Base-by-base conservation (phyloP, 2,797 vertebrate genomes). In the Spheniscus humboldti region DNA sequence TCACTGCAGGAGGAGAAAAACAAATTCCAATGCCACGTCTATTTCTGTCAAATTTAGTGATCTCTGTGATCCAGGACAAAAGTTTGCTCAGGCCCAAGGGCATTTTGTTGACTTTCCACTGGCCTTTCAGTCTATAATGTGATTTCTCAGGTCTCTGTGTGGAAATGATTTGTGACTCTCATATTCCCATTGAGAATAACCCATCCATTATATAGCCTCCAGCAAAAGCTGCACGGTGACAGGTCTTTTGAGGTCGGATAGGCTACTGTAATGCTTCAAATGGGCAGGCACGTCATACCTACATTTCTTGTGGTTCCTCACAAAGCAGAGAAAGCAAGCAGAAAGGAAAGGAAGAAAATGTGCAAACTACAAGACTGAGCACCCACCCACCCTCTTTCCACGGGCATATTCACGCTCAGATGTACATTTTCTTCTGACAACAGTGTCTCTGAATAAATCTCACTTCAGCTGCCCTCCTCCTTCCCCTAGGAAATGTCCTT, bases 161-260 rank as follows among this genome's bases (percentile, higher is more conserved):
- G 60, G 50, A 81, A 94, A 91, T 94, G 53, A 92, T 94, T 85
- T 76, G 18, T 90, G 90, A 88, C 35, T 95, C 35, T 57, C 73
- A 37, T 84, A 80, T 89, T 77, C 76, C 67, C 89, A 41, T 68
- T 93, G 83, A 92, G 60, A 91, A 94, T 92, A 96, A 76, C 47
- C 72, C 33, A 68, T 78, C 60, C 59, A 50, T 94, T 94, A 91
- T 59, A 88, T 76, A 94, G 77, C 90, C 79, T 92, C n/a, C 78
- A 85, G 67, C 79, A 92, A 91, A 79, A 91, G 73, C 83, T 83
- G 47, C 69, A 47, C 68, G 0, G 1, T 88, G 88, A 78, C 85
- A 88, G 33, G 41, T 66, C 55, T 76, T 94, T n/a, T 84, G 88
- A 84, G 76, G 90, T 81, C 88, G 73, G 55, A 79, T 20, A 73